Evolutionary conservation across 2,888 invertebrate species (phyloP).

Genomic region (Automeris io): DNA sequence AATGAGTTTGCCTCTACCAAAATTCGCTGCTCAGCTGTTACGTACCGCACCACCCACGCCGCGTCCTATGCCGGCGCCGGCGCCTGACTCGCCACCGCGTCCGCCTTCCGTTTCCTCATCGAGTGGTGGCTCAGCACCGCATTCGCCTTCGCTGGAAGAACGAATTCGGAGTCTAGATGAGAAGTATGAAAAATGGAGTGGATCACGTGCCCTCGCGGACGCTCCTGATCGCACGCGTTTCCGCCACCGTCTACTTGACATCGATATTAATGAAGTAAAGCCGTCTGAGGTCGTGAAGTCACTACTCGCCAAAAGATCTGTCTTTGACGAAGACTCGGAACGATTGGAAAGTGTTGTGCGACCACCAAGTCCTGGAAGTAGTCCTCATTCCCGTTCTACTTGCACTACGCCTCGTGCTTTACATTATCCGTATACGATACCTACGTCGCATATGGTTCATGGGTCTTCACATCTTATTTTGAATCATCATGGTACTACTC

Average conservation of each 20-base stretch:
- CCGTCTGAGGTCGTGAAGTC: conserved; percentile 96
- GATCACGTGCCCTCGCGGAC: conserved; percentile 77
- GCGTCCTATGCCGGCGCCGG: conserved; percentile 64
- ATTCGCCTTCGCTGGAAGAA: conserved; percentile 89
- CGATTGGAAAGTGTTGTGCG: conserved; percentile 92
- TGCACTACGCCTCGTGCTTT: conserved; percentile 66
- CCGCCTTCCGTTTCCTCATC: conserved; percentile 86
- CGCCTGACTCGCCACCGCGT: conserved; percentile 81
- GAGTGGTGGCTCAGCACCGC: conserved; percentile 83
- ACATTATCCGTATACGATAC: conserved; percentile 88
- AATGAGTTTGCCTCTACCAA: conserved; percentile 90
- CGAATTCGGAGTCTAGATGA: conserved; percentile 94
- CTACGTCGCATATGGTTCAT: conserved; percentile 75
- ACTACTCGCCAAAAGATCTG: conserved; percentile 92
- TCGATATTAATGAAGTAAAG: conserved; percentile 88
- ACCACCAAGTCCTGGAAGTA: conserved; percentile 80
- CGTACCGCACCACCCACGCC: conserved; percentile 70
- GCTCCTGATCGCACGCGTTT: conserved; percentile 78
- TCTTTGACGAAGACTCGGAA: conserved; percentile 97
- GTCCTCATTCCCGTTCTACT: conserved; percentile 63
- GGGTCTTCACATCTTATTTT: conserved; percentile 3
- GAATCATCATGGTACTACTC: background rate
- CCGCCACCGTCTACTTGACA: conserved; percentile 85
- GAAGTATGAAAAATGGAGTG: conserved; percentile 93
- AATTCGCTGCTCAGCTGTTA: conserved; percentile 86